phyloP scores from a whole-genome alignment of 2,888 invertebrate species.

The Tridacna gigas region DNA sequence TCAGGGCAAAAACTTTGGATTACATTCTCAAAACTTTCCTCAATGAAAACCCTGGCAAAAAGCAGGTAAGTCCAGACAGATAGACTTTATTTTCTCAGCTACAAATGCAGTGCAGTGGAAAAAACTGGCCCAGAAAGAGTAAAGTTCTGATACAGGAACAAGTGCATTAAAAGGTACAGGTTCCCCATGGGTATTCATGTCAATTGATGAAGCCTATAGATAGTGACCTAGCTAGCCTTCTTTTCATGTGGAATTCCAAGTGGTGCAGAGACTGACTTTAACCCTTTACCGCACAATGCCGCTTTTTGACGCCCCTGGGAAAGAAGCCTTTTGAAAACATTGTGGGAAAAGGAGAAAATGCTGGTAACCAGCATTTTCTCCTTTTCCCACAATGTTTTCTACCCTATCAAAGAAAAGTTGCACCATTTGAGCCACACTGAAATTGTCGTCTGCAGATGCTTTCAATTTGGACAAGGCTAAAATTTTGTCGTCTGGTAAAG shows the following conservation, averaged over 20 bases:
- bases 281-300: no score
- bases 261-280: no score
- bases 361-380: background rate
- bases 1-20: constrained; percentile 83
- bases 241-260: no score
- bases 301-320: background rate
- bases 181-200: no score
- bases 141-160: no score
- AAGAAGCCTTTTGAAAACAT: background rate
- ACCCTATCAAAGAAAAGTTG: background rate
- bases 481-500: background rate
- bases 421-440: background rate
- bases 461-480: background rate
- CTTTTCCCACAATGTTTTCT: background rate
- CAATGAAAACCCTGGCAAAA: constrained; percentile 53
- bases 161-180: no score
- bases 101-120: background rate
- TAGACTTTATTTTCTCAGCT: background rate
- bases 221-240: no score
- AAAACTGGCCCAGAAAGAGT: background rate
- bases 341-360: background rate
- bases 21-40: constrained; percentile 81
- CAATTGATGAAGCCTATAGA: no score
- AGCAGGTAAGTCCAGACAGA: constrained; percentile 66
- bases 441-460: background rate